These are phyloP conservation scores for Neolamprologus caudopunctatus DNA, from an alignment of 2,113 vertebrate species.

Conservation along the genomic window DNA sequence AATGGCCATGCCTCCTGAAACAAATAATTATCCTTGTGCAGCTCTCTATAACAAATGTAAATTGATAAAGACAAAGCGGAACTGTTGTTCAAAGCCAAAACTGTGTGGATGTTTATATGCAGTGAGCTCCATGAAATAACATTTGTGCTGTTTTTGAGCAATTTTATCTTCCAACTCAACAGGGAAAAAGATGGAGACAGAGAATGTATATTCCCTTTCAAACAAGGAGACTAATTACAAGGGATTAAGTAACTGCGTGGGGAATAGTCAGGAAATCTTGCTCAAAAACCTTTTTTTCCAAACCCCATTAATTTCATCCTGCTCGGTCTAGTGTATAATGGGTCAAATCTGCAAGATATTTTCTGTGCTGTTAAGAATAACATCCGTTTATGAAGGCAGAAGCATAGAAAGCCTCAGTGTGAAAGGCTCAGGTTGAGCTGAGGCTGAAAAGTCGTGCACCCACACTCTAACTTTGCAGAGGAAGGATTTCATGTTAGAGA, in stretches of 20 bases:
- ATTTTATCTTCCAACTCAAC: conserved; percentile 7
- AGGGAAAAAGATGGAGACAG: background rate
- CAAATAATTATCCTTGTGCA: conserved; percentile 34
- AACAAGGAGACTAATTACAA: conserved; percentile 57
- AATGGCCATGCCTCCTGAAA: background rate
- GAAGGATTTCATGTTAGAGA: background rate
- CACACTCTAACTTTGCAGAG: background rate
- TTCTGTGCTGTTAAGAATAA: conserved; percentile 5
- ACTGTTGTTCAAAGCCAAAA: background rate
- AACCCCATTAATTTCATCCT: conserved; percentile 36
- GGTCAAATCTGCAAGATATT: conserved; percentile 9
- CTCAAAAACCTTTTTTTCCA: conserved; percentile 48
- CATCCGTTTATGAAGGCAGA: background rate
- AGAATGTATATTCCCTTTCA: conserved; percentile 33
- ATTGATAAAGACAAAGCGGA: conserved; percentile 13
- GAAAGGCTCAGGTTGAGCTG: background rate
- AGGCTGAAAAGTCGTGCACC: background rate
- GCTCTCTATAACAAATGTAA: conserved; percentile 17
- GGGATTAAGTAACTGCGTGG: conserved; percentile 48
- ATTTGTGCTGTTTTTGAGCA: conserved; percentile 4
- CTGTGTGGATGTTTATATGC: conserved; percentile 12
- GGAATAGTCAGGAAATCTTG: conserved; percentile 49
- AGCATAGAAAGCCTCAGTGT: background rate
- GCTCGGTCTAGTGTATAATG: background rate
- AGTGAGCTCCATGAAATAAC: conserved; percentile 3